phyloP scores from a whole-genome alignment of 2,888 invertebrate genomes.

The Byasa hedistus region DNA sequence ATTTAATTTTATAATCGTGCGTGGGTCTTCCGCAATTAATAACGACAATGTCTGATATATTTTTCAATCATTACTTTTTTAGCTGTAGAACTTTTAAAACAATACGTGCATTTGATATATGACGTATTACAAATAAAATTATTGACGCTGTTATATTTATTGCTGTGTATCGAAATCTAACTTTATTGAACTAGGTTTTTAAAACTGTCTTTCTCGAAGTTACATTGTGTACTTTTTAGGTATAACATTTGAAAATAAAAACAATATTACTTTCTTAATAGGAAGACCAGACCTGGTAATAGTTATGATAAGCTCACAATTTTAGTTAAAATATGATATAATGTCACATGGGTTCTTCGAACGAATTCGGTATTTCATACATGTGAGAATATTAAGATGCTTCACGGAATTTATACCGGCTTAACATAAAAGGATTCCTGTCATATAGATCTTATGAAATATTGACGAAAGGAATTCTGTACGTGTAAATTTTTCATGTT shows the following conservation, averaged over 20 bases:
- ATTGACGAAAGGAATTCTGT: conserved; percentile 12
- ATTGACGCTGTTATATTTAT: too few relatives aligned
- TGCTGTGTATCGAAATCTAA: too few relatives aligned
- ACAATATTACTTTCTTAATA: too few relatives aligned
- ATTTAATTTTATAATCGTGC: neutral
- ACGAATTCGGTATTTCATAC: conserved; percentile 20
- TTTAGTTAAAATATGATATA: neutral
- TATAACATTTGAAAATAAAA: too few relatives aligned
- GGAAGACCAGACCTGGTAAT: neutral
- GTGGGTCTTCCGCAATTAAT: neutral
- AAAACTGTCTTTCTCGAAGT: too few relatives aligned
- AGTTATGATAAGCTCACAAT: neutral
- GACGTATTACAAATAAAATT: too few relatives aligned
- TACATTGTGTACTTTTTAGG: too few relatives aligned
- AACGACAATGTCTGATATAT: neutral
- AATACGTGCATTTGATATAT: too few relatives aligned
- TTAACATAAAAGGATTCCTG: conserved; percentile 26
- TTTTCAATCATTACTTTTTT: neutral
- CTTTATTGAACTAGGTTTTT: too few relatives aligned
- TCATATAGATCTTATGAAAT: conserved; percentile 7
- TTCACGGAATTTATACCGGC: conserved; percentile 20
- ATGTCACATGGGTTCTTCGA: conserved; percentile 7
- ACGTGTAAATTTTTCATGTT: neutral
- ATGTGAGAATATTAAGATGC: conserved; percentile 27
- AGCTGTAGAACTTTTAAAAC: too few relatives aligned